Conservation (phyloP, 2,113 vertebrate genomes). For the Baryphthengus martii region DNA sequence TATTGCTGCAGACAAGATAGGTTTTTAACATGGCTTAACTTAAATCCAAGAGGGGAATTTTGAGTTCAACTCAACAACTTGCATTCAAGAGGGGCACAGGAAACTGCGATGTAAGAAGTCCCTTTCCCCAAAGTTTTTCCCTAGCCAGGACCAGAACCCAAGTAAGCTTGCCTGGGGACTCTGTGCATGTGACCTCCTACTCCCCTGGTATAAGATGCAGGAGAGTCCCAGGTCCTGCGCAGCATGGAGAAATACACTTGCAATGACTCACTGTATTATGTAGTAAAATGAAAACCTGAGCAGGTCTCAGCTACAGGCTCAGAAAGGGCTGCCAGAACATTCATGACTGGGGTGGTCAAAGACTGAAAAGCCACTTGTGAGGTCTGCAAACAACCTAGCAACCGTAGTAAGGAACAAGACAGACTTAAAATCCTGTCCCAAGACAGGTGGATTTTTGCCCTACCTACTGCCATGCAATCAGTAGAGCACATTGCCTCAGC, state of each 20-base stretch:
- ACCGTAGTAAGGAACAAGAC: neutral
- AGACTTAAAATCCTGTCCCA: neutral
- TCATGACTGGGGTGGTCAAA: neutral
- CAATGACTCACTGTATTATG: neutral
- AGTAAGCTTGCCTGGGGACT: neutral
- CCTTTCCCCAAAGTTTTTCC: neutral
- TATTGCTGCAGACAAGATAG: neutral
- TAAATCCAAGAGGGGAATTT: neutral
- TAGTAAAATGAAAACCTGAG: neutral
- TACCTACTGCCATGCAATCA: neutral
- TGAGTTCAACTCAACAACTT: neutral
- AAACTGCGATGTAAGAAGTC: neutral
- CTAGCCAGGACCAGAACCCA: neutral
- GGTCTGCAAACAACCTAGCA: neutral
- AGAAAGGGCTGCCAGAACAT: neutral
- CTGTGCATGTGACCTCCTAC: neutral
- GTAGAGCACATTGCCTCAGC: neutral
- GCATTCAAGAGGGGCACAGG: neutral
- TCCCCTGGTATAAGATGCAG: neutral
- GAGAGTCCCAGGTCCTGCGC: neutral
- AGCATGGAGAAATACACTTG: neutral
- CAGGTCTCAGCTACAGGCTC: neutral
- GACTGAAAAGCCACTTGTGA: neutral
- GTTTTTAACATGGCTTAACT: neutral
- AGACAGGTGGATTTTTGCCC: neutral